These are phyloP conservation scores for Zaprionus taronus DNA, from an alignment of 1,140 invertebrate genomes.

Conservation along the genomic window DNA sequence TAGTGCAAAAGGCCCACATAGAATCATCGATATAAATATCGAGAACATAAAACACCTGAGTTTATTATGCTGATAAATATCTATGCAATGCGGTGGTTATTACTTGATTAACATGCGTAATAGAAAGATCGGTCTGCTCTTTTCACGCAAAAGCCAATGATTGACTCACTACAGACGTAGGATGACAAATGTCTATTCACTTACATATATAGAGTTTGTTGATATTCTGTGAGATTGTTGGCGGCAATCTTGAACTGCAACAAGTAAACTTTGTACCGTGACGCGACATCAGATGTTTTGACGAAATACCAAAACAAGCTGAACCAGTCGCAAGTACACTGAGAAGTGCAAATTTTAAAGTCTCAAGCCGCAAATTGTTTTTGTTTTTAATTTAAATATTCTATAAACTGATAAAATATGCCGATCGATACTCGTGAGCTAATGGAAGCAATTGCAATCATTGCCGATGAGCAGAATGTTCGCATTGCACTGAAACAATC, in stretches of 20 bases:
- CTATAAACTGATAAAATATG: slow-evolving; percentile 53
- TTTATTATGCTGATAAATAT: background rate
- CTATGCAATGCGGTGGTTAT: background rate
- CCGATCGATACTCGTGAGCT: slow-evolving; percentile 76
- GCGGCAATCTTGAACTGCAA: background rate
- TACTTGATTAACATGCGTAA: background rate
- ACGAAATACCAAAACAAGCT: background rate
- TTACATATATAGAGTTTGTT: background rate
- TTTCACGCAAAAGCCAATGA: background rate
- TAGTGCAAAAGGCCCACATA: background rate
- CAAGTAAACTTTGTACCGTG: slow-evolving; percentile 26
- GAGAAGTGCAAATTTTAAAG: background rate
- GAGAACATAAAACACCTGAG: background rate
- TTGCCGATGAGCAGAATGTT: slow-evolving; percentile 74
- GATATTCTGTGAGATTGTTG: slow-evolving; percentile 3
- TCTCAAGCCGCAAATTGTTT: background rate
- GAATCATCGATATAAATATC: background rate
- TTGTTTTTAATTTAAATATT: background rate
- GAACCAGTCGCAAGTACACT: background rate
- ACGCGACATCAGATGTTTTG: slow-evolving; percentile 9
- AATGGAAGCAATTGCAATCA: slow-evolving; percentile 74
- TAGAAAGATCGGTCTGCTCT: slow-evolving; percentile 11
- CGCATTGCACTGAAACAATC: slow-evolving; percentile 74
- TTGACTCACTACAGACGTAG: background rate
- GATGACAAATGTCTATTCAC: background rate